Evolutionary conservation across 2,797 vertebrate species (phyloP), one percentile per base, ranked within the genome.

Genomic region (Pogonophryne albipinna): DNA sequence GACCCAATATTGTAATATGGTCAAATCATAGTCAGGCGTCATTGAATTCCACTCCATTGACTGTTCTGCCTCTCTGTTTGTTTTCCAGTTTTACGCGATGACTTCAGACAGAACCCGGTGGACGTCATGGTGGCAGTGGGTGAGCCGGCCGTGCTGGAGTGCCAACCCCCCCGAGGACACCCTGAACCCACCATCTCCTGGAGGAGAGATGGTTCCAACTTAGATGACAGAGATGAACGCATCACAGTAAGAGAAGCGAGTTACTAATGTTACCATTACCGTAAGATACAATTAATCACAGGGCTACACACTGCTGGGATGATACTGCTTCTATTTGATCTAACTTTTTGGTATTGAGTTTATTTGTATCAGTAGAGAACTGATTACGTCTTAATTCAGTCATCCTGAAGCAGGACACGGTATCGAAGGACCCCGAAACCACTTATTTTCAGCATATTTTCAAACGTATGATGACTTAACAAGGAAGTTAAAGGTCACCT

Each of bases 111-210:
- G 90, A 98, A 98, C 80, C 97, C 97, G 3, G 95, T 96, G 0
- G 97, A 98, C 47, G 97, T 98, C 19, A 97, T 98, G 97, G 97
- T 97, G 9, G 97, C 97, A 0, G 96, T 97, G 31, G 97, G 97
- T 1, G 97, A 98, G 61, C 97, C 97, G 0, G 97, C 97, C 0
- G 97, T 98, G 68, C 95, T 98, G 94, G 97, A 98, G 84, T 98
- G 97, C 85, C 97, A 98, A 58, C 97, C 97, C 0, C 97, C 97
- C 0, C 94, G 97, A 20, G 97, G 97, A 71, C 97, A 98, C 79
- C 97, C 97, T 0, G 97, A 98, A 27, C 97, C 97, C 80, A 97
- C 97, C 0, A 98, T 98, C 90, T 98, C 97, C 0, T 98, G 97
- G 97, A 98, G 95, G 87, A 98, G 96, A 84, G 96, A 98, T 17